Conservation (phyloP, 2,888 invertebrate genomes). For the Leptopilina syphax region DNA sequence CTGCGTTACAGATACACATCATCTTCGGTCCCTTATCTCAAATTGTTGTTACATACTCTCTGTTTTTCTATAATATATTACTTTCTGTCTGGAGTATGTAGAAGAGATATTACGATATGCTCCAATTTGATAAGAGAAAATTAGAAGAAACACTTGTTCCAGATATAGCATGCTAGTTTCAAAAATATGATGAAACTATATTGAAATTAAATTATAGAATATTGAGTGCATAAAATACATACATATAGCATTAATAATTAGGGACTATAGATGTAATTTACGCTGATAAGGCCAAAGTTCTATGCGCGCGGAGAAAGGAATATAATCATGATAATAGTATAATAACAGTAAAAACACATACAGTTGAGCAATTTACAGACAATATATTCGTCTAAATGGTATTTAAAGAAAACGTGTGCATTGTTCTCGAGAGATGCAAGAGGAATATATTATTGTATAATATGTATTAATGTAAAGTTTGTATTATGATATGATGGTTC, state of each 20-base stretch:
- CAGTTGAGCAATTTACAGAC: conserved; percentile 1
- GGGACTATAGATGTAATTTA: conserved; percentile 7
- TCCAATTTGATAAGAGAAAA: conserved; percentile 26
- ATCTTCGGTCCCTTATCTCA: too few relatives aligned
- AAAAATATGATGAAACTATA: conserved; percentile 9
- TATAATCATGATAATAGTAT: not conserved
- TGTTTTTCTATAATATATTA: not conserved
- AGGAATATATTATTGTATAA: too few relatives aligned
- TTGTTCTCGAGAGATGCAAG: not conserved
- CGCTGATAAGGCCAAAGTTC: conserved; percentile 29
- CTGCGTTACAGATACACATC: too few relatives aligned
- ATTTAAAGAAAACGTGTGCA: conserved; percentile 2
- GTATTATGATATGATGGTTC: not conserved
- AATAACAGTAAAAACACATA: not conserved
- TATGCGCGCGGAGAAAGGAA: conserved; percentile 8
- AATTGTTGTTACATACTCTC: not conserved
- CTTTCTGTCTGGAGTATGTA: conserved; percentile 1
- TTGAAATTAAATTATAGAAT: not conserved
- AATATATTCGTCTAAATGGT: conserved; percentile 15
- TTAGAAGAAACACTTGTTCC: conserved; percentile 9
- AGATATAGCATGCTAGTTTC: conserved; percentile 14
- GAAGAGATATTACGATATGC: conserved; percentile 11
- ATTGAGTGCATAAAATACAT: not conserved
- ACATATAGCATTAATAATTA: not conserved
- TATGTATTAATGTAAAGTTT: not conserved